Base-by-base conservation (phyloP, 2,888 invertebrate species). In the Acronicta psi region DNA sequence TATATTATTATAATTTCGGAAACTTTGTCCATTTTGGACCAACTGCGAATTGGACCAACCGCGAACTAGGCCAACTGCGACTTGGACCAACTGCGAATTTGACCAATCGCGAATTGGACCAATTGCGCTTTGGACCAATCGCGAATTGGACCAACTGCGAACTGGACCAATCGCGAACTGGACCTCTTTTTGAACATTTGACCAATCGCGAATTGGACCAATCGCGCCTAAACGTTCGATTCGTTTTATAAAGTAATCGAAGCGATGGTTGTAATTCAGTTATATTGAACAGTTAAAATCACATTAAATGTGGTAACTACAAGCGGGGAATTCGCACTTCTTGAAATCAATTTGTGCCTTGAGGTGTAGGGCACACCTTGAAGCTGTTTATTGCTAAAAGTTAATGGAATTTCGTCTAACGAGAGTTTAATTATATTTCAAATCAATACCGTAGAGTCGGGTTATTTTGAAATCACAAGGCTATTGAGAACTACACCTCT, bases 271-370 rank as follows among this genome's bases (percentile, higher is more conserved):
- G 16, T 55, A 40, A 50, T 57, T 18, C 40, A 36, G 25, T 46
- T 45, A 49, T 52, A 18, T 40, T 34, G 37, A 47, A 44, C 58
- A 43, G 34, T 60, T 69, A 40, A 41, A 49, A 69, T 40, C 55
- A 62, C 38, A 34, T 58, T 13, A 14, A 36, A 16, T 1, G 18
- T 41, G 16, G 16, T 44, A 40, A 57, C 46, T 29, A 69, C 29
- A 36, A 31, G 38, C 51, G 53, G 49, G 23, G 68, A 47, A 62
- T 62, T 67, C 51, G 67, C 71, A 59, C 71, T 45, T 49, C 25
- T 49, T 49, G 52, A 37, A 43, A 37, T 47, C 40, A 13, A 64
- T 64, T 58, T 43, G 53, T 18, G 41, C 14, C 45, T 50, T 51
- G 49, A 59, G 63, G 49, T 58, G 34, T 34, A 34, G n/a, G n/a